phyloP scores from a whole-genome alignment of 2,888 invertebrate genomes.

The Limulus polyphemus region DNA sequence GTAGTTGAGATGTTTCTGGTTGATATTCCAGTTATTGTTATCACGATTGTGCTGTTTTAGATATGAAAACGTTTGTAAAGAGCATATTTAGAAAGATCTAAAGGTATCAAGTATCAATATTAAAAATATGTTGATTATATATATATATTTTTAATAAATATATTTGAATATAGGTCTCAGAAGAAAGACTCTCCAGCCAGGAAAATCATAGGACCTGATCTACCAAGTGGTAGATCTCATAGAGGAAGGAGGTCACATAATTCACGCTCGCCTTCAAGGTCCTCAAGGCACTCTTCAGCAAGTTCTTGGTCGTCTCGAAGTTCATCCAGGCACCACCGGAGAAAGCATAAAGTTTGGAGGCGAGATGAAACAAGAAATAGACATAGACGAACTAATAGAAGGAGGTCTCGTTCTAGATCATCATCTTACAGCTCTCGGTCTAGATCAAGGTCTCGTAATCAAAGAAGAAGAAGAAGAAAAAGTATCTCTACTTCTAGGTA shows the following conservation, averaged over 20 bases:
- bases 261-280: constrained; percentile 2
- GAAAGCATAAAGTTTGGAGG: not conserved
- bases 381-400: not conserved
- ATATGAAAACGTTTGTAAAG: too few species aligned
- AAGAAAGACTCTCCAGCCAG: not conserved
- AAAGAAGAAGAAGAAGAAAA: too few species aligned
- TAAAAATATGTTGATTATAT: too few species aligned
- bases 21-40: too few species aligned
- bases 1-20: too few species aligned
- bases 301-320: not conserved
- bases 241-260: not conserved
- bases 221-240: constrained; percentile 10
- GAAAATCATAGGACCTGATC: constrained; percentile 12
- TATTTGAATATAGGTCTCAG: too few species aligned
- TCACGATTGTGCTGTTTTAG: too few species aligned
- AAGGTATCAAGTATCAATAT: too few species aligned
- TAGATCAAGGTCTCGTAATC: too few species aligned
- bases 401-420: not conserved
- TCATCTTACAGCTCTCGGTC: constrained; percentile 3
- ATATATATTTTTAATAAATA: too few species aligned
- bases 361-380: not conserved
- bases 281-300: not conserved
- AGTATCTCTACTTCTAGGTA: too few species aligned
- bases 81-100: too few species aligned
- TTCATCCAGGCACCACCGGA: not conserved